phyloP scores from a whole-genome alignment of 2,888 invertebrate genomes.

The Bembecia ichneumoniformis region DNA sequence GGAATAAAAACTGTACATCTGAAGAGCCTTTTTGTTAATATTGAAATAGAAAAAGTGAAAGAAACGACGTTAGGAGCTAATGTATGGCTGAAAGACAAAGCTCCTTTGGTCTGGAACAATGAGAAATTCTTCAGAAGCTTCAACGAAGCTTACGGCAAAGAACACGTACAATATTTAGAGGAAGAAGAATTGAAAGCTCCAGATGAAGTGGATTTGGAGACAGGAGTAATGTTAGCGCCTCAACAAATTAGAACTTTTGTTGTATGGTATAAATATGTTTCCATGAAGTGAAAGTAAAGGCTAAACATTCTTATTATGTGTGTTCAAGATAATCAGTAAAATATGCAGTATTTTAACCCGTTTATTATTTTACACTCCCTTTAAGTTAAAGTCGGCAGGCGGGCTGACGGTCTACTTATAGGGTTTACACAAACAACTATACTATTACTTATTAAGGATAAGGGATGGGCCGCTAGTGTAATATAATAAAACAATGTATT shows the following conservation, averaged over 20 bases:
- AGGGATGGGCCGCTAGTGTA: too few species aligned
- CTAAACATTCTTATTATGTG: too few species aligned
- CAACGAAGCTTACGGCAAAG: conserved; percentile 30
- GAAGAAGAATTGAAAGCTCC: conserved; percentile 8
- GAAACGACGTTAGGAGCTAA: conserved; percentile 81
- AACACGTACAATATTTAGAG: conserved; percentile 14
- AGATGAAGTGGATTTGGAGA: conserved; percentile 22
- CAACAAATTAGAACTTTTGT: conserved; percentile 83
- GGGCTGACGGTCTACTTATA: too few species aligned
- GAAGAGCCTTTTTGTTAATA: conserved; percentile 70
- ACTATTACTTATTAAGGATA: too few species aligned
- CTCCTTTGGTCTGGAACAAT: conserved; percentile 64
- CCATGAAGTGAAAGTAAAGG: background rate
- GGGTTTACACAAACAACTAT: too few species aligned
- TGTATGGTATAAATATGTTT: conserved; percentile 22
- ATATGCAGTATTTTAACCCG: too few species aligned
- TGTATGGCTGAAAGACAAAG: conserved; percentile 70
- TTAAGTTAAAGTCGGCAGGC: too few species aligned
- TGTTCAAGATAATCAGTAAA: too few species aligned
- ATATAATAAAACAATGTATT: too few species aligned
- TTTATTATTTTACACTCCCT: too few species aligned
- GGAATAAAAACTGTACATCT: conserved; percentile 68
- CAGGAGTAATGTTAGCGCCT: conserved; percentile 69
- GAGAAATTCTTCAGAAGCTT: conserved; percentile 33
- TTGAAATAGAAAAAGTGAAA: conserved; percentile 60